These are phyloP conservation scores for Drosophila albomicans DNA, from an alignment of 1,140 invertebrate species.

Conservation along the genomic window DNA sequence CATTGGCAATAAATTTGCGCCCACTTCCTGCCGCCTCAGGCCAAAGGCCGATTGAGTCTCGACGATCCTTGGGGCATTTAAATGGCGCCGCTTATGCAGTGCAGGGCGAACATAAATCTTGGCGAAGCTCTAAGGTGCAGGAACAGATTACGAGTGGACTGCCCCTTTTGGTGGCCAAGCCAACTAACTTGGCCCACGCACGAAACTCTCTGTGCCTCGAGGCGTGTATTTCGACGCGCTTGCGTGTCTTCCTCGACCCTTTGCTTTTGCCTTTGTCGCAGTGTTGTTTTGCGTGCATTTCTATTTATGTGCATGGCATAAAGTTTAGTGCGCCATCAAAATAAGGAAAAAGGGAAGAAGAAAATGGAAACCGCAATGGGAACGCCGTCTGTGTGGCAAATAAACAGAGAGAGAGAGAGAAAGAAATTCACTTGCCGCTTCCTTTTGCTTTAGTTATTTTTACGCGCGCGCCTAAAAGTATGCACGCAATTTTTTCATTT, in stretches of 20 bases:
- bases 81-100: constrained; percentile 75
- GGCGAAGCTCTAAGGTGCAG: constrained; percentile 53
- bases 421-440: constrained; percentile 33
- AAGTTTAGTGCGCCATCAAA: constrained; percentile 78
- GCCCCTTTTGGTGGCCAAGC: constrained; percentile 1
- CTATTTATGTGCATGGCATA: constrained; percentile 77
- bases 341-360: neutral
- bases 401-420: constrained; percentile 28
- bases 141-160: constrained; percentile 63
- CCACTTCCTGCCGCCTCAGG: constrained; percentile 37
- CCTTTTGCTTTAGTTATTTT: constrained; percentile 37
- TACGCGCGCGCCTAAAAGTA: constrained; percentile 71
- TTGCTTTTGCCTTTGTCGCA: constrained; percentile 53
- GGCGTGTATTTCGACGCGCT: constrained; percentile 29
- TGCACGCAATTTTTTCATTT: constrained; percentile 78
- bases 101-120: constrained; percentile 76
- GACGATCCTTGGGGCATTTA: constrained; percentile 58
- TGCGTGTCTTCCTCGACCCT: constrained; percentile 32
- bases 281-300: constrained; percentile 67
- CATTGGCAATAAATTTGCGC: constrained; percentile 72
- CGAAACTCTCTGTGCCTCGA: constrained; percentile 7
- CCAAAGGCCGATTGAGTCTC: constrained; percentile 43
- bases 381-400: constrained; percentile 33
- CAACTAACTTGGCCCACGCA: constrained; percentile 31
- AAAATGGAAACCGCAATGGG: constrained; percentile 12